These are phyloP conservation scores for Epizoanthus ramosus DNA, from an alignment of 92 coral and sea anemone genomes.

Conservation along the genomic window DNA sequence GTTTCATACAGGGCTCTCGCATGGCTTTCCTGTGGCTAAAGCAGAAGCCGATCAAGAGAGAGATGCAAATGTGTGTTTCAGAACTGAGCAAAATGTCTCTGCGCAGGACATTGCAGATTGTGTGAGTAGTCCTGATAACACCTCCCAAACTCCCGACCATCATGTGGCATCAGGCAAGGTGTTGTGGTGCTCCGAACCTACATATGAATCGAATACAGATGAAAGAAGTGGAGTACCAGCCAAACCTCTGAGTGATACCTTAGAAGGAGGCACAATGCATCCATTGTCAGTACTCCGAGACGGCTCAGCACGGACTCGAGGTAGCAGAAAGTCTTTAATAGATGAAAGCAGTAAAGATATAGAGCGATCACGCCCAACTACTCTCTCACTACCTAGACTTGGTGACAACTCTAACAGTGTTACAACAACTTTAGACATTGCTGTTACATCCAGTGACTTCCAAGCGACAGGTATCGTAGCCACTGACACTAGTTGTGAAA, in stretches of 20 bases:
- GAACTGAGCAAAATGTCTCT: neutral
- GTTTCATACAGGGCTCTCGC: too few species aligned
- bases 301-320: slow-evolving; percentile 39
- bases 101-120: neutral
- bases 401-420: neutral
- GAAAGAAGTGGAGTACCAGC: slow-evolving; percentile 7
- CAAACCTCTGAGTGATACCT: neutral
- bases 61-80: neutral
- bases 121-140: neutral
- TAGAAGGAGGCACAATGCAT: neutral
- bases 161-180: neutral
- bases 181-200: too few species aligned
- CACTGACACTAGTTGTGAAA: neutral
- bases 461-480: neutral
- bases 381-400: neutral
- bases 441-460: neutral
- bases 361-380: neutral
- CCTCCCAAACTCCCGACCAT: neutral
- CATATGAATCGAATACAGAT: slow-evolving; percentile 3
- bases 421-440: neutral
- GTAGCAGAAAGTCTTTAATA: neutral
- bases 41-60: too few species aligned
- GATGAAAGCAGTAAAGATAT: neutral
- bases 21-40: too few species aligned
- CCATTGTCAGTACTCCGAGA: neutral